Conservation (phyloP, 2,113 vertebrate genomes). For the Stomatorhinus ivindoensis region DNA sequence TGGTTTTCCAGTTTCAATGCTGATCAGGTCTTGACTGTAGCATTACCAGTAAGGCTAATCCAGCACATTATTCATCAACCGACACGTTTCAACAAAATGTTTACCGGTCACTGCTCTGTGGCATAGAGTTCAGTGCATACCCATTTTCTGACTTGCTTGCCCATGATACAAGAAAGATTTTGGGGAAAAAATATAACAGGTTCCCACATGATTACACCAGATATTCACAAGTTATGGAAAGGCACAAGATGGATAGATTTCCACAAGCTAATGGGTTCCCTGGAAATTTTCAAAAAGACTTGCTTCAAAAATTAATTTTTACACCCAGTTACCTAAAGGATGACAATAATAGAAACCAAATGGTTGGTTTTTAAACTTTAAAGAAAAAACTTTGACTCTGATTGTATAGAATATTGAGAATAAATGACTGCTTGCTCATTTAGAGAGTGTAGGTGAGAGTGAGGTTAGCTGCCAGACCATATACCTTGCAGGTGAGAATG, state of each 20-base stretch:
- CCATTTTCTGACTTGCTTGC: neutral
- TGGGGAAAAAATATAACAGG: neutral
- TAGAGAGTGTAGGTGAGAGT: neutral
- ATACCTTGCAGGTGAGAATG: conserved; percentile 31
- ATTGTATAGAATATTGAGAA: neutral
- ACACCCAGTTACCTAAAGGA: neutral
- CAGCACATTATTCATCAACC: neutral
- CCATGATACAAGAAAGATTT: neutral
- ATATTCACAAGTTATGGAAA: neutral
- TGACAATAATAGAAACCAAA: neutral
- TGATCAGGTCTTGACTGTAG: neutral
- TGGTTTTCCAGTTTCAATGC: neutral
- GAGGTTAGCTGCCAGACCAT: neutral
- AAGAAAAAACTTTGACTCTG: neutral
- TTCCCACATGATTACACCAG: neutral
- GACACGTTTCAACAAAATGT: neutral
- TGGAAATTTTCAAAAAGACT: neutral
- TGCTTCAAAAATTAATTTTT: neutral
- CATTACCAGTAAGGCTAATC: neutral
- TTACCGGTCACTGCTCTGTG: neutral
- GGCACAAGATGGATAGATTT: neutral
- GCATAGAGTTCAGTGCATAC: neutral
- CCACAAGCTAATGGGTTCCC: neutral
- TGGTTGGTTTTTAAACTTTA: neutral
- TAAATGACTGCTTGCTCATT: neutral